phyloP scores from a whole-genome alignment of 1,140 invertebrate species.

The Penaeus vannamei region DNA sequence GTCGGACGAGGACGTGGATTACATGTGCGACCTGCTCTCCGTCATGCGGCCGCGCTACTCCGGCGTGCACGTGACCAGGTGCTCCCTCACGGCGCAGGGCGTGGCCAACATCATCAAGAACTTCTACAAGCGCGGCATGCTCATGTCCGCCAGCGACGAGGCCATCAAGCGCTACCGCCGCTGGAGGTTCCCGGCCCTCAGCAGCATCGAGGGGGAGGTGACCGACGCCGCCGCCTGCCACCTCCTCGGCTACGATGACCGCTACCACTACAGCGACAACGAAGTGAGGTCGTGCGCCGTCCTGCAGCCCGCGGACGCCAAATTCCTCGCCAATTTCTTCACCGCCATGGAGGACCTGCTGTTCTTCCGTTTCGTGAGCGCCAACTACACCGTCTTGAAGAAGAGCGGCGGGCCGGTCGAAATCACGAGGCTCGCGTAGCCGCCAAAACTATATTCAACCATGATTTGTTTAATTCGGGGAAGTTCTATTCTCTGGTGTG shows the following conservation, averaged over 20 bases:
- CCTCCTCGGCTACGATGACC: slow-evolving; percentile 62
- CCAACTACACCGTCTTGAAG: slow-evolving; percentile 54
- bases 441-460: neutral
- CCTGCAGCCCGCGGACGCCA: slow-evolving; percentile 35
- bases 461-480: neutral
- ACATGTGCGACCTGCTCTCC: slow-evolving; percentile 42
- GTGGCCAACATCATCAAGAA: slow-evolving; percentile 41
- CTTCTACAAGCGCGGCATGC: slow-evolving; percentile 34
- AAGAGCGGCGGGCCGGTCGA: slow-evolving; percentile 40
- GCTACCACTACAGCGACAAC: slow-evolving; percentile 65
- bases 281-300: slow-evolving; percentile 45
- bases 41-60: slow-evolving; percentile 49
- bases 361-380: slow-evolving; percentile 54
- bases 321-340: slow-evolving; percentile 44
- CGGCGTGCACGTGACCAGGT: slow-evolving; percentile 52
- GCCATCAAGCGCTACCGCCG: slow-evolving; percentile 47
- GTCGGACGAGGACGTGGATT: slow-evolving; percentile 33
- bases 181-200: slow-evolving; percentile 54
- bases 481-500: neutral
- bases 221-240: slow-evolving; percentile 46
- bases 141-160: slow-evolving; percentile 1
- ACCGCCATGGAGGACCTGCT: slow-evolving; percentile 17
- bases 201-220: slow-evolving; percentile 32
- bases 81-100: slow-evolving; percentile 39
- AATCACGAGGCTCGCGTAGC: neutral